Percentiles rank a stretch among this genome's conserved stretches.
Evolutionary conservation across 1,140 invertebrate species (phyloP).

Genomic region (Acromyrmex echinatior): DNA sequence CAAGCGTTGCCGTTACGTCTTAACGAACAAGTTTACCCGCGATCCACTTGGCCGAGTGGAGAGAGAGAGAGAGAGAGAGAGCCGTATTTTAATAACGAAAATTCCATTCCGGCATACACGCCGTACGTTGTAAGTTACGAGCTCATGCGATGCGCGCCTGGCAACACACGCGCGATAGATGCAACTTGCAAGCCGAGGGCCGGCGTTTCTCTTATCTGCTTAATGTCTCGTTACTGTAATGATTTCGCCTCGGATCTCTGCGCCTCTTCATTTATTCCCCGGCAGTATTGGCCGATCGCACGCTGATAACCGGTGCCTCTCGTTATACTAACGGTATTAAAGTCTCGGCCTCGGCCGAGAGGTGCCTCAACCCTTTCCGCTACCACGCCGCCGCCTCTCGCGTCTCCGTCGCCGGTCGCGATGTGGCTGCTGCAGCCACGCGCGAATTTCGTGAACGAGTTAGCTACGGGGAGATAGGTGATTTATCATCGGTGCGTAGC

Average conservation of each 20-base stretch:
- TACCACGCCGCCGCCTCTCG: background rate
- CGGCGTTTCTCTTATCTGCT: conserved; percentile 76
- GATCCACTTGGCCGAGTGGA: conserved; percentile 32
- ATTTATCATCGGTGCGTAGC: conserved; percentile 69
- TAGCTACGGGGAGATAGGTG: conserved; percentile 65
- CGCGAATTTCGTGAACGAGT: conserved; percentile 73
- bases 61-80: background rate
- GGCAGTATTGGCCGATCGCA: conserved; percentile 75
- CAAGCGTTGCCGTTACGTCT: conserved; percentile 38
- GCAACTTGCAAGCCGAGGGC: conserved; percentile 52
- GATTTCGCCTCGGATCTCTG: conserved; percentile 77
- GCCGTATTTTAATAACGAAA: conserved; percentile 75
- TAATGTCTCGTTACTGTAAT: conserved; percentile 78
- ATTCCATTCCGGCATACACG: conserved; percentile 61
- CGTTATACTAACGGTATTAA: conserved; percentile 77
- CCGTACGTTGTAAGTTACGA: conserved; percentile 33
- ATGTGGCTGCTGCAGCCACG: conserved; percentile 43
- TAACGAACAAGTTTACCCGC: conserved; percentile 60
- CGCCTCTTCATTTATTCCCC: conserved; percentile 77
- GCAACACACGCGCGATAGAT: conserved; percentile 63
- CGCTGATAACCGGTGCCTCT: conserved; percentile 70
- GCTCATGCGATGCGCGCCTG: background rate
- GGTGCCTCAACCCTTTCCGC: conserved; percentile 27
- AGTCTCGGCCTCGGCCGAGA: conserved; percentile 39
- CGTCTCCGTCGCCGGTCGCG: conserved; percentile 14